phyloP scores from a whole-genome alignment of 1,140 invertebrate species.

The Bombus polaris region DNA sequence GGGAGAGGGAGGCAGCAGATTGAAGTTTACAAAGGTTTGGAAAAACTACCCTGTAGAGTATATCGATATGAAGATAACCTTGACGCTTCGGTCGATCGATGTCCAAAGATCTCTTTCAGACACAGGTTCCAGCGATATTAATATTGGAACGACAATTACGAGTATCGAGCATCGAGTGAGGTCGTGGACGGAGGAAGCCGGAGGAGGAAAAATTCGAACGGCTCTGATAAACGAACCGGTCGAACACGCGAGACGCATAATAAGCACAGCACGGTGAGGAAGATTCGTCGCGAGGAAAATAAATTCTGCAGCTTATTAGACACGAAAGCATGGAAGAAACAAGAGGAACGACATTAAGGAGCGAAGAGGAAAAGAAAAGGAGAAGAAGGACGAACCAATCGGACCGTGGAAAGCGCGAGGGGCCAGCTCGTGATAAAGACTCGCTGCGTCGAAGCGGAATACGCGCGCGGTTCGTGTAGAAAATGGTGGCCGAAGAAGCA shows the following conservation, averaged over 20 bases:
- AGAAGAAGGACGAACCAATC: not conserved
- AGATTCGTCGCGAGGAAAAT: slow-evolving; percentile 6
- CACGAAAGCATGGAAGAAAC: not conserved
- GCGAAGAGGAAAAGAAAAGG: no score
- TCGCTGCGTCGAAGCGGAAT: not conserved
- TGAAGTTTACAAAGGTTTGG: no score
- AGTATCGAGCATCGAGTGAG: not conserved
- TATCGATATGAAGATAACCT: not conserved
- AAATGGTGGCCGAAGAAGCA: slow-evolving; percentile 5
- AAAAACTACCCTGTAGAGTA: not conserved
- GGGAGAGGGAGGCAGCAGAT: no score
- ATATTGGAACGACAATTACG: not conserved
- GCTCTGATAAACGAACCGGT: slow-evolving; percentile 9
- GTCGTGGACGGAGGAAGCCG: not conserved
- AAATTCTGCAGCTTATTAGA: slow-evolving; percentile 31
- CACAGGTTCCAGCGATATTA: not conserved
- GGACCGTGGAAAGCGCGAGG: not conserved
- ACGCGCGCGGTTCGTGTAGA: not conserved
- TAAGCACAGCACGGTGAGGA: not conserved
- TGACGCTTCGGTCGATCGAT: not conserved
- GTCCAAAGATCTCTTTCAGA: not conserved
- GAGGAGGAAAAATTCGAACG: not conserved
- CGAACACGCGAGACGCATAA: not conserved
- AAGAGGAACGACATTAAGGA: not conserved
- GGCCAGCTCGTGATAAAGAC: not conserved